Evolutionary conservation across 1,140 invertebrate genomes (phyloP).

Genomic region (Eufriesea mexicana): DNA sequence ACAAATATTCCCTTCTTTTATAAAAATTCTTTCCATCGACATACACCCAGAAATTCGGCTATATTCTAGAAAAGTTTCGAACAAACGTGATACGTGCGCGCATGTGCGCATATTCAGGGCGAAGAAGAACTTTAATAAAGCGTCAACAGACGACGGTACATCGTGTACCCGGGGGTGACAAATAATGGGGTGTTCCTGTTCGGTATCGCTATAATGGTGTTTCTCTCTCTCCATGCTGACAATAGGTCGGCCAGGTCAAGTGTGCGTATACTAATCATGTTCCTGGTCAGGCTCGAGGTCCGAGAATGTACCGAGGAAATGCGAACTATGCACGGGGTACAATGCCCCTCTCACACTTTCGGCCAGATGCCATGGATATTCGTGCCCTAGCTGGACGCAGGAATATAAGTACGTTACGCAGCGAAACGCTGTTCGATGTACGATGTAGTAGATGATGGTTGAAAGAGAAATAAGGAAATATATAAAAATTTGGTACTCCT

Average conservation of each 20-base stretch:
- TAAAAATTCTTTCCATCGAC: no score
- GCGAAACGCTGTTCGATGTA: not conserved
- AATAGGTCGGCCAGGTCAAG: constrained; percentile 66
- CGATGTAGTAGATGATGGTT: not conserved
- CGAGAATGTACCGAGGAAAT: constrained; percentile 67
- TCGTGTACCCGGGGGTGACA: constrained; percentile 39
- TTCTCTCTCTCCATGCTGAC: constrained; percentile 32
- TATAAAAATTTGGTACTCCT: not conserved
- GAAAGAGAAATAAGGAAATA: not conserved
- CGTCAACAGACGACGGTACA: constrained; percentile 29
- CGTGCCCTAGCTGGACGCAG: not conserved
- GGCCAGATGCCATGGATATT: constrained; percentile 65
- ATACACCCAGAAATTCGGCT: not conserved
- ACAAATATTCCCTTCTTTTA: no score
- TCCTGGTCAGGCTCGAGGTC: constrained; percentile 60
- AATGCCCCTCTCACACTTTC: constrained; percentile 64
- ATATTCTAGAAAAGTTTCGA: constrained; percentile 4
- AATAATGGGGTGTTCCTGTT: constrained; percentile 55
- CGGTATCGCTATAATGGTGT: constrained; percentile 63
- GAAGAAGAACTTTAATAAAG: constrained; percentile 53
- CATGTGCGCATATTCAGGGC: not conserved
- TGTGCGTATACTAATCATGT: constrained; percentile 69
- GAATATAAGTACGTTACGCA: not conserved
- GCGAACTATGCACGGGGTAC: constrained; percentile 63
- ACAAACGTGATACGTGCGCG: no score